Base-by-base conservation (phyloP, 1,140 invertebrate species). In the Sesamia nonagrioides region DNA sequence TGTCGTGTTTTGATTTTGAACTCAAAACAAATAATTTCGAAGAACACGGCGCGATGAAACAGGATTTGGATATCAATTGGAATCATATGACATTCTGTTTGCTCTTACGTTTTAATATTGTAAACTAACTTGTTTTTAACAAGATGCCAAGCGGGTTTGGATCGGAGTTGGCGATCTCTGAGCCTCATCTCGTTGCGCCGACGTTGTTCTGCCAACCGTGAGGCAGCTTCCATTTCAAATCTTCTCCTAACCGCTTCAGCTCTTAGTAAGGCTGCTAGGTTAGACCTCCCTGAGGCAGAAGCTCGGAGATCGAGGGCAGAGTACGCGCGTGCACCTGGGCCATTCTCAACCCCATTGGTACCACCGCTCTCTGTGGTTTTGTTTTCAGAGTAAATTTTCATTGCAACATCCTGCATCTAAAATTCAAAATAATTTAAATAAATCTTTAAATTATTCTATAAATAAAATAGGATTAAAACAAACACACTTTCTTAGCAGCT, bases 91-190 rank as follows among this genome's bases (percentile, higher is more conserved):
- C 42, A 69, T 48, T 48, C 9, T 45, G 56, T 3, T 61, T 66
- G 61, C 48, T 71, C 33, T 52, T 58, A 73, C 60, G 17, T 61
- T 37, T 61, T 61, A 61, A 75, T 56, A 37, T 76, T 66, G 50
- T 33, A 42, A 81, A 72, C 88, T 82, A 78, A 95, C 93, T 93
- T 94, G 79, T 96, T 96, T 85, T 96, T 96, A 21, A 97, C 89
- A 42, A 96, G 95, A 89, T 96, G 96, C 97, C 97, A 97, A 2
- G 96, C 96, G 0, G 97, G 97, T 86, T 96, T 96, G 73, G 95
- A 96, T 2, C 96, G 92, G 27, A 97, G 93, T 35, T 96, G 83
- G 50, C 96, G 95, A 87, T 97, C 96, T 56, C 96, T 92, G 69
- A 96, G 92, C 68, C 95, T 95, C 13, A 95, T 90, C 79, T 96